phyloP scores from a whole-genome alignment of 2,113 vertebrate genomes.

The Tetrao urogallus region DNA sequence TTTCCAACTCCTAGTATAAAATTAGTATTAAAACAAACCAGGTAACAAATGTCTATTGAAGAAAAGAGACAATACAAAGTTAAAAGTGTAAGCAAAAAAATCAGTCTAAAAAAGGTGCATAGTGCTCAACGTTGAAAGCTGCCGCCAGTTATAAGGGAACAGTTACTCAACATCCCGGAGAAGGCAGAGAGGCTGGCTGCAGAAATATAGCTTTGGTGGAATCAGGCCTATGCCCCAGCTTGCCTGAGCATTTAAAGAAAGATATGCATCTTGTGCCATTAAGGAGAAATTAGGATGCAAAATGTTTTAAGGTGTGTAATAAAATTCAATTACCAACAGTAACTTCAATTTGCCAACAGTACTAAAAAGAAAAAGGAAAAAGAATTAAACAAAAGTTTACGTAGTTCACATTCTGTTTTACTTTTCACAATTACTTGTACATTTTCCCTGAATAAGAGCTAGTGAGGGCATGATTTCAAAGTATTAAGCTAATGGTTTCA shows the following conservation, averaged over 20 bases:
- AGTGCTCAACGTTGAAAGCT: accelerated
- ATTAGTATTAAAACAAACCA: conserved; percentile 43
- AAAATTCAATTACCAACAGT: not conserved
- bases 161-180: not conserved
- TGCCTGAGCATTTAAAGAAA: not conserved
- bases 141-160: not conserved
- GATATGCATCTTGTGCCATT: not conserved
- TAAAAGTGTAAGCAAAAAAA: not conserved
- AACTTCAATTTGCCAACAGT: not conserved
- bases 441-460: not conserved
- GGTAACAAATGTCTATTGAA: not conserved
- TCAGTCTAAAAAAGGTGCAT: accelerated
- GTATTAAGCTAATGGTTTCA: accelerated
- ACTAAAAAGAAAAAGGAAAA: not conserved
- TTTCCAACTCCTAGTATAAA: conserved; percentile 87
- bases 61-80: not conserved
- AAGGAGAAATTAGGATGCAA: not conserved
- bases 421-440: not conserved
- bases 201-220: not conserved
- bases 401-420: not conserved
- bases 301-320: not conserved
- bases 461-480: not conserved
- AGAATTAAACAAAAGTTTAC: not conserved
- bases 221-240: not conserved
- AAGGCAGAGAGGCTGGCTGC: not conserved